A percentile compares a stretch with the other conserved stretches of the same genome.
Conservation (phyloP, 2,888 invertebrate species). For the Pimpla rufipes region DNA sequence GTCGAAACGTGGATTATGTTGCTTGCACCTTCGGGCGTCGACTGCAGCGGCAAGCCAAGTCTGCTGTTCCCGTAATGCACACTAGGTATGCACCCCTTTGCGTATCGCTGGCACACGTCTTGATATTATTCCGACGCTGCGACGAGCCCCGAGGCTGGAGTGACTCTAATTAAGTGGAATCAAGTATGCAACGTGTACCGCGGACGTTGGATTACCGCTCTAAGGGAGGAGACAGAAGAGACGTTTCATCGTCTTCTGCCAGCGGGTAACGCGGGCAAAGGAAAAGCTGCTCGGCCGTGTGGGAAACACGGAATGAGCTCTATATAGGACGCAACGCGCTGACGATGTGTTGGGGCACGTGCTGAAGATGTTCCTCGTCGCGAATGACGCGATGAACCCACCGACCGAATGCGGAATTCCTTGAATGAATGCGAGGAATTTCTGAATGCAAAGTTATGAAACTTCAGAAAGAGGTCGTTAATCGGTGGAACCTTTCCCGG, state of each 20-base stretch:
- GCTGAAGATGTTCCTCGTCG: background rate
- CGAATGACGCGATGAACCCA: conserved; percentile 42
- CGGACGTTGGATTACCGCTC: conserved; percentile 70
- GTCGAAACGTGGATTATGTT: conserved; percentile 48
- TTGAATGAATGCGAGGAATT: conserved; percentile 7
- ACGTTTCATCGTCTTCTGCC: conserved; percentile 25
- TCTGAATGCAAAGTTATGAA: conserved; percentile 74
- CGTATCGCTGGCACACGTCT: conserved; percentile 65
- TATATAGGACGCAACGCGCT: background rate
- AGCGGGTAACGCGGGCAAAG: conserved; percentile 1
- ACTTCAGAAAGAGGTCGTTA: conserved; percentile 73
- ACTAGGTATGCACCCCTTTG: conserved; percentile 23
- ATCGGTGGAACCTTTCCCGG: conserved; percentile 36
- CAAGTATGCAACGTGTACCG: conserved; percentile 78
- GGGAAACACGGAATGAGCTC: conserved; percentile 3
- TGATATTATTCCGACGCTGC: conserved; percentile 76
- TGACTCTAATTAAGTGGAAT: conserved; percentile 82
- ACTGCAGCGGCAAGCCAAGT: conserved; percentile 36
- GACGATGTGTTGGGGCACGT: background rate
- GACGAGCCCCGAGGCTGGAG: conserved; percentile 74
- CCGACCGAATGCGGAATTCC: conserved; percentile 60
- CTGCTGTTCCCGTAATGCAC: conserved; percentile 52
- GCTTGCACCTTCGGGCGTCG: conserved; percentile 41
- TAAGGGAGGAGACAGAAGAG: conserved; percentile 39
- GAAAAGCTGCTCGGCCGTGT: conserved; percentile 14